These are phyloP conservation scores for Eulithis testata DNA, from an alignment of 2,888 invertebrate genomes.

Conservation along the genomic window DNA sequence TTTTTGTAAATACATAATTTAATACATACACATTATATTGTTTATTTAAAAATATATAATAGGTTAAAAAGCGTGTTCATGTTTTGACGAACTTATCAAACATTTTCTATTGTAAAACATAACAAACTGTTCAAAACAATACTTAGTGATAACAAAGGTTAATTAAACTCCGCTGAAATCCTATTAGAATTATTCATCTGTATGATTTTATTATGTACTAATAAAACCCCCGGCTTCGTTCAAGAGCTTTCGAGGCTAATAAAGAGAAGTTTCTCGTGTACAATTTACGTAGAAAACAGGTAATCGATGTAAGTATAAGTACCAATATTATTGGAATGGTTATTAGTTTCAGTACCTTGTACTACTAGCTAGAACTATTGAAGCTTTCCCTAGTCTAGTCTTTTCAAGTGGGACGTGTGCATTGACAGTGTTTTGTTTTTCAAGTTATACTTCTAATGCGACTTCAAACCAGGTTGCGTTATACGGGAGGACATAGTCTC, in stretches of 20 bases:
- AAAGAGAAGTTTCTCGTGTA: constrained; percentile 21
- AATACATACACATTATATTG: no score
- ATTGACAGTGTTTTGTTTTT: no score
- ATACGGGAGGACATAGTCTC: no score
- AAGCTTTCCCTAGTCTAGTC: no score
- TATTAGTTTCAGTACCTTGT: no score
- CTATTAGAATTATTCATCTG: constrained; percentile 37
- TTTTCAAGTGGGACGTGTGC: no score
- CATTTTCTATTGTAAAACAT: background rate
- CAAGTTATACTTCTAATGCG: no score
- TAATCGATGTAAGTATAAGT: background rate
- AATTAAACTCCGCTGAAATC: constrained; percentile 21
- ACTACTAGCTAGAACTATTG: background rate
- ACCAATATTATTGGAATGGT: no score
- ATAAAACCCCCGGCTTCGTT: constrained; percentile 37
- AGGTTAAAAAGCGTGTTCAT: no score
- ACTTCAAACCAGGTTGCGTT: no score
- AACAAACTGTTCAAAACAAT: constrained; percentile 9
- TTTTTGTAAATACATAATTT: no score
- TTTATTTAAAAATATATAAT: no score
- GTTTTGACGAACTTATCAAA: background rate
- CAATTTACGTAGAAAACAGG: constrained; percentile 10
- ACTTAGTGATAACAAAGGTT: constrained; percentile 17
- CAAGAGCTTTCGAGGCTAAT: constrained; percentile 37
- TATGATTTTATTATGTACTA: constrained; percentile 42